These are phyloP conservation scores for Chrysina gloriosa DNA, from an alignment of 2,888 invertebrate species.

Conservation along the genomic window DNA sequence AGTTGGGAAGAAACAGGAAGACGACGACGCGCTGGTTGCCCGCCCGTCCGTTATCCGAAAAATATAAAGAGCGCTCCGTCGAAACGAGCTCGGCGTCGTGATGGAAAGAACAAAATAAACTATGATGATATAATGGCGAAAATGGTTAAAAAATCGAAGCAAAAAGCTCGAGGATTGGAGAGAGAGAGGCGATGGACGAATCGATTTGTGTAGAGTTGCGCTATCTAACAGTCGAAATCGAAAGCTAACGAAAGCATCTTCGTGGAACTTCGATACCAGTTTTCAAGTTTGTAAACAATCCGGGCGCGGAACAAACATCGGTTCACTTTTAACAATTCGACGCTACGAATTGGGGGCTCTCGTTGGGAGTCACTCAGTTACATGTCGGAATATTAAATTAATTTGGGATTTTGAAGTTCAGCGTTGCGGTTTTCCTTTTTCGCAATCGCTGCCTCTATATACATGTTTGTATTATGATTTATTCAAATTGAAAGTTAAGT, in stretches of 20 bases:
- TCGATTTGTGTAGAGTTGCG: slow-evolving; percentile 28
- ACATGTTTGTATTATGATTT: not conserved
- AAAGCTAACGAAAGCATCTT: slow-evolving; percentile 4
- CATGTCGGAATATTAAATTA: slow-evolving; percentile 12
- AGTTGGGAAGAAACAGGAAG: slow-evolving; percentile 11
- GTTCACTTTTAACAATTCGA: slow-evolving; percentile 33
- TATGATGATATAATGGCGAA: not conserved
- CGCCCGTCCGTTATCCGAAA: slow-evolving; percentile 5
- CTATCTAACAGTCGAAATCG: slow-evolving; percentile 25
- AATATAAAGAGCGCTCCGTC: slow-evolving; percentile 20
- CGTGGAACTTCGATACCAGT: slow-evolving; percentile 2
- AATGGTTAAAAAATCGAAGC: not conserved
- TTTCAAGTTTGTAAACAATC: slow-evolving; percentile 16
- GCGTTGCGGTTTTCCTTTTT: slow-evolving; percentile 1
- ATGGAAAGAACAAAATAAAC: slow-evolving; percentile 27
- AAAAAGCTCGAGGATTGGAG: not conserved
- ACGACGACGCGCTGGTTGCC: not conserved
- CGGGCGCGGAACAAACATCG: slow-evolving; percentile 17
- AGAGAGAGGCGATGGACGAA: not conserved
- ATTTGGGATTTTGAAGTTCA: slow-evolving; percentile 19
- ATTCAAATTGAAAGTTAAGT: too few relatives aligned
- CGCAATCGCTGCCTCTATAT: slow-evolving; percentile 5
- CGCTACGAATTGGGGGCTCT: slow-evolving; percentile 26
- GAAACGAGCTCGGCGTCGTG: slow-evolving; percentile 1
- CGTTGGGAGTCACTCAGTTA: slow-evolving; percentile 27